A percentile compares a stretch with the other conserved stretches of the same genome.
These are phyloP conservation scores for Typhlichthys subterraneus DNA, from an alignment of 2,797 vertebrate species.

Conservation along the genomic window DNA sequence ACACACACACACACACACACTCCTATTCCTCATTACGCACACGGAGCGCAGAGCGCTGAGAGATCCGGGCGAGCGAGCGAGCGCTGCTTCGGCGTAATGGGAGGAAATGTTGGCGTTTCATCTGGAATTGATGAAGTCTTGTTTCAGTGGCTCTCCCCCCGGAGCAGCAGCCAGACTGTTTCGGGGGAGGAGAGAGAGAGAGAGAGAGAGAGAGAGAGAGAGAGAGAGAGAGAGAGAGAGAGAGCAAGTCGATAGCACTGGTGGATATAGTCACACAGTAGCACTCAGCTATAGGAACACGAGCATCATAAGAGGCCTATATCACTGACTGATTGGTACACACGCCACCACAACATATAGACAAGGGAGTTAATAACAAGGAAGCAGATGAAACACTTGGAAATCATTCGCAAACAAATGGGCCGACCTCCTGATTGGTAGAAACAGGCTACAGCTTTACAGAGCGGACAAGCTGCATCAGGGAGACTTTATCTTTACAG, in stretches of 20 bases:
- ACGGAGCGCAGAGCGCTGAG: slow-evolving; percentile 61
- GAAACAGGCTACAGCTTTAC: slow-evolving; percentile 3
- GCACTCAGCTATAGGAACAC: slow-evolving; percentile 35
- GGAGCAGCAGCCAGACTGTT: slow-evolving; percentile 72
- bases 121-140: slow-evolving; percentile 85
- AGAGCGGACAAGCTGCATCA: slow-evolving; percentile 4
- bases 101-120: slow-evolving; percentile 84
- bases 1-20: slow-evolving; percentile 8
- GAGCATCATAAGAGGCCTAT: slow-evolving; percentile 34
- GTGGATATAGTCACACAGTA: slow-evolving; percentile 52
- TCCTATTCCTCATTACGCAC: slow-evolving; percentile 72
- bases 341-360: background rate
- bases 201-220: background rate
- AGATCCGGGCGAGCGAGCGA: slow-evolving; percentile 60
- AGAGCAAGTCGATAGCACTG: slow-evolving; percentile 62
- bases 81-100: slow-evolving; percentile 72
- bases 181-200: slow-evolving; percentile 37
- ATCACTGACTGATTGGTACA: slow-evolving; percentile 25
- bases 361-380: slow-evolving; percentile 14
- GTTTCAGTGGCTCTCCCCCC: slow-evolving; percentile 68
- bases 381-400: slow-evolving; percentile 34
- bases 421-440: slow-evolving; percentile 5
- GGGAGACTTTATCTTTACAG: slow-evolving; percentile 20
- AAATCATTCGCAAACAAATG: slow-evolving; percentile 16
- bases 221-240: background rate